Evolutionary conservation across 2,113 vertebrate genomes (phyloP), one percentile per base, ranked within the genome.

Genomic region (Prionailurus bengalensis): DNA sequence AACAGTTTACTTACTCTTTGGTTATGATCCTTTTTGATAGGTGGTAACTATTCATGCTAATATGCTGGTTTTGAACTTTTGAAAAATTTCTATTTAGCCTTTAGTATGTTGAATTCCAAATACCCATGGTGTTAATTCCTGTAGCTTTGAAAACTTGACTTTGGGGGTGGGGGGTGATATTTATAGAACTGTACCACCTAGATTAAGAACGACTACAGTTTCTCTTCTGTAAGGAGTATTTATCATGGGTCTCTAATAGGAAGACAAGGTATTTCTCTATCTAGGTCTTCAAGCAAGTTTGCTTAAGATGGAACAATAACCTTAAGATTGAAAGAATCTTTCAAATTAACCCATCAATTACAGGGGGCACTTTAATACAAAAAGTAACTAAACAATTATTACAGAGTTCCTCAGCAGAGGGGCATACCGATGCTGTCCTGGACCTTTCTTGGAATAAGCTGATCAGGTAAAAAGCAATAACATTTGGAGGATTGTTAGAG

Each of bases 381-480:
- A 95, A 84, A 95, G 15, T 98, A 93, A 97, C 79, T 63, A 31
- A 93, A 78, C 25, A 33, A 74, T 96, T 23, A 45, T 98, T 97
- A 21, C 98, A 99, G 99, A 98, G 98, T 90, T 98, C 97, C 36
- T 97, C 98, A 68, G 98, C 99, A 0, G 99, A 99, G 80, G 99
- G 99, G 5, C 99, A 99, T 84, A 98, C 98, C 0, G 99, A 99
- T 94, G 99, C 99, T 58, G 99, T 99, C 42, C 98, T 99, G 91
- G 99, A 99, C 98, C 98, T 99, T 53, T 99, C 99, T 4, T 99
- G 99, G 99, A 99, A 99, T 98, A 99, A 98, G 94, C 98, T 99
- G 88, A 98, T 99, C 98, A 99, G 99, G 99, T 99, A 98, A 98
- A 97, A 89, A 31, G 92, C 55, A 76, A 13, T 4, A 27, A 21